Base-by-base conservation (phyloP, 2,113 vertebrate genomes). In the Sinocyclocheilus rhinocerous region DNA sequence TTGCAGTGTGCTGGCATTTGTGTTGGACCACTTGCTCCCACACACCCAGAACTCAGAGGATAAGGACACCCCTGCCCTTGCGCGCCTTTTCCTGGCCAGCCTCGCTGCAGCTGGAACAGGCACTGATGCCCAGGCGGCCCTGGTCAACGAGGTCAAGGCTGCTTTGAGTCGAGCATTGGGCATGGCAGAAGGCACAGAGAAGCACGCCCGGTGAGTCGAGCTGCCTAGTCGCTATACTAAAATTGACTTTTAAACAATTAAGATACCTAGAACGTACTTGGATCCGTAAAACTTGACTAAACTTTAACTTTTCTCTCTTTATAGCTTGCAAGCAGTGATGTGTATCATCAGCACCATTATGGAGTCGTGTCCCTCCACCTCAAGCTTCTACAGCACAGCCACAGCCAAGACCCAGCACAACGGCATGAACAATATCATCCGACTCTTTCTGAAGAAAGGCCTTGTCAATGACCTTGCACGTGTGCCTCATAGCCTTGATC, bases 321-420 rank as follows among this genome's bases (percentile, higher is more conserved):
- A 10, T 92, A 99, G 98, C 91, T 95, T 99, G 85, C 98, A 99
- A 89, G 98, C 98, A 42, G 98, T 99, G 86, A 98, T 98, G 98
- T 99, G 97, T 91, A 99, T 99, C 92, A 99, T 99, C 90, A 99
- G 97, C 94, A 99, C 98, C 90, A 99, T 99, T 92, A 99, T 99
- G 98, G 98, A 99, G 91, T 99, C 98, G 0, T 99, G 98, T 89
- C 98, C 97, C 4, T 98, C 98, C 88, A 98, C 97, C 50, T 98
- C 98, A 55, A 99, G 97, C 87, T 99, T 99, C 95, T 99, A 98
- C 85, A 98, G 98, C 92, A 98, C 96, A 52, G 96, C 97, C 15
- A 94, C 96, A 13, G 94, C 96, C 89, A 99, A 99, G 92, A 95
- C 97, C 0, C 97, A 98, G 70, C 97, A 99, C 93, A 99, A 98